phyloP scores from a whole-genome alignment of 2,888 invertebrate species.

The Mellilla xanthometata region DNA sequence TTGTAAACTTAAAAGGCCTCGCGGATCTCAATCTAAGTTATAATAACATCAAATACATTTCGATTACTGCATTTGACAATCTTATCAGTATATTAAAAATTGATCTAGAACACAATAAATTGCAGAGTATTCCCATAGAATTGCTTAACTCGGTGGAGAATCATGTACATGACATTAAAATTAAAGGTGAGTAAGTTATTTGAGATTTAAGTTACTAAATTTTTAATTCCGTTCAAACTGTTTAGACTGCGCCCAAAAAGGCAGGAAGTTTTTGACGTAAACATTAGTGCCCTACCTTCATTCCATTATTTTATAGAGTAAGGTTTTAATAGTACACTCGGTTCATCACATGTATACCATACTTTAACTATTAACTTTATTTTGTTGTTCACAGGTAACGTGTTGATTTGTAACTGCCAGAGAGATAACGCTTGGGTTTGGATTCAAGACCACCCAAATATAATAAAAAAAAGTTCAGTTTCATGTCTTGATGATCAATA shows the following conservation, averaged over 20 bases:
- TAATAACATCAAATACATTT: constrained; percentile 91
- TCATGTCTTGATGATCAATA: constrained; percentile 67
- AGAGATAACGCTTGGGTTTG: constrained; percentile 96
- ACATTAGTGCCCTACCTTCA: no score
- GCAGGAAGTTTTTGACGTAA: no score
- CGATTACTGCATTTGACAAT: constrained; percentile 90
- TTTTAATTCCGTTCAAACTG: no score
- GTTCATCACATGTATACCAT: no score
- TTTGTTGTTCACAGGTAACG: constrained; percentile 87
- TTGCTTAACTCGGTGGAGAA: constrained; percentile 92
- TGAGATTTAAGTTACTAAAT: no score
- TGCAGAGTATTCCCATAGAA: constrained; percentile 90
- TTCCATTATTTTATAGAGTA: no score
- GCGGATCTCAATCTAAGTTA: constrained; percentile 90
- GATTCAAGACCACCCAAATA: constrained; percentile 91
- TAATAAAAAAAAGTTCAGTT: constrained; percentile 60
- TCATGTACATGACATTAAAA: constrained; percentile 89
- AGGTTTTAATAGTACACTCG: no score
- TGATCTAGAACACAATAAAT: constrained; percentile 91
- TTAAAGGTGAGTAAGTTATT: constrained; percentile 89
- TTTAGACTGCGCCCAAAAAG: no score
- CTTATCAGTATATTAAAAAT: constrained; percentile 89
- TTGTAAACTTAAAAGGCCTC: constrained; percentile 89
- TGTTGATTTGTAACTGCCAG: constrained; percentile 94
- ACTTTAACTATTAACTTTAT: no score